Percentiles rank a stretch among this genome's conserved stretches.
Conservation (phyloP, 2,888 invertebrate species). For the Drosophila subquinaria region DNA sequence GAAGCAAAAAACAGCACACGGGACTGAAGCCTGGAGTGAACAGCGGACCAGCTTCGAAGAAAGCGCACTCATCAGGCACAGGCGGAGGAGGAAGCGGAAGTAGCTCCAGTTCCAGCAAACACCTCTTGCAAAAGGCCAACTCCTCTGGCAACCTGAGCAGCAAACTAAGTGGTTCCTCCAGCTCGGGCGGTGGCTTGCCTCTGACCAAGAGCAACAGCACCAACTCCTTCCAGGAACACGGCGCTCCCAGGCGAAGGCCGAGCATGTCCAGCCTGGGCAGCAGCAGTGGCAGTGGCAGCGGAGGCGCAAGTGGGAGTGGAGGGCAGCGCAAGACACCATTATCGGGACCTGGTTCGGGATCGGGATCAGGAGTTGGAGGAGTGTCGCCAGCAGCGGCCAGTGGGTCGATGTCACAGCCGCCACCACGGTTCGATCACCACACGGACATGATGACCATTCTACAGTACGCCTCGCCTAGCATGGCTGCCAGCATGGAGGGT, state of each 20-base stretch:
- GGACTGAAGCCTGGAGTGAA: slow-evolving; percentile 94
- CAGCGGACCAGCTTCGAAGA: slow-evolving; percentile 94
- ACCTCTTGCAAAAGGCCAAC: slow-evolving; percentile 85
- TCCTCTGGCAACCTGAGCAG: slow-evolving; percentile 84
- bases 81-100: slow-evolving; percentile 83
- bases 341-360: slow-evolving; percentile 5
- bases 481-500: slow-evolving; percentile 89
- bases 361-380: slow-evolving; percentile 35
- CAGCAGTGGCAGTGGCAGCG: slow-evolving; percentile 14
- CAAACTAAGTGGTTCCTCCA: slow-evolving; percentile 69
- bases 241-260: slow-evolving; percentile 59
- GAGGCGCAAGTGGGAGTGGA: slow-evolving; percentile 19
- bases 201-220: slow-evolving; percentile 84
- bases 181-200: slow-evolving; percentile 58
- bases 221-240: slow-evolving; percentile 79
- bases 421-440: slow-evolving; percentile 81
- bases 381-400: slow-evolving; percentile 63
- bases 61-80: slow-evolving; percentile 43
- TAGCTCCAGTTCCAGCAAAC: slow-evolving; percentile 86
- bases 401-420: slow-evolving; percentile 78
- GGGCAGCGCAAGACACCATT: slow-evolving; percentile 51
- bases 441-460: slow-evolving; percentile 87
- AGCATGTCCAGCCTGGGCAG: slow-evolving; percentile 56
- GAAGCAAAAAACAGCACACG: slow-evolving; percentile 89
- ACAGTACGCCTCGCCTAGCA: slow-evolving; percentile 86